These are phyloP conservation scores for Mesitornis unicolor DNA, from an alignment of 2,113 vertebrate species.

Conservation along the genomic window DNA sequence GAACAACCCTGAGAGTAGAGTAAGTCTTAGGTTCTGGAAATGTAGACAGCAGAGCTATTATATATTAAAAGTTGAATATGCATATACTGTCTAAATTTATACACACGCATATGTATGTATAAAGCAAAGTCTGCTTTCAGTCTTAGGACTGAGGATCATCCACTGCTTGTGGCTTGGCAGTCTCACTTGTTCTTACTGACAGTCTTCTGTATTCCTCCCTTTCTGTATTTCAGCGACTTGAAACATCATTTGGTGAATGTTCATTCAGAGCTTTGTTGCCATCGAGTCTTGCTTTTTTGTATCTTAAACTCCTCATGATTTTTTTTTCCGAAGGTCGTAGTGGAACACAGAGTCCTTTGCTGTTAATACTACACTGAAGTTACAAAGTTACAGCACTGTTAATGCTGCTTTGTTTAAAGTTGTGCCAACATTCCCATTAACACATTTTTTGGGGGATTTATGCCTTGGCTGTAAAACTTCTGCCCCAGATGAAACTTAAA, in stretches of 20 bases:
- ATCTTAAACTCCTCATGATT: neutral
- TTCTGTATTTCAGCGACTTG: neutral
- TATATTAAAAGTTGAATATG: neutral
- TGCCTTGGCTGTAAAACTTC: neutral
- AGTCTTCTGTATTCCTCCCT: neutral
- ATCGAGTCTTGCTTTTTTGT: neutral
- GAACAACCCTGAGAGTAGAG: neutral
- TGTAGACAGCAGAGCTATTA: neutral
- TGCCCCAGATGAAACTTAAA: neutral
- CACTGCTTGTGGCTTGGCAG: neutral
- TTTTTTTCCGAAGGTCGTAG: neutral
- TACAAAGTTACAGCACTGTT: neutral
- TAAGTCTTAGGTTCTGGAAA: neutral
- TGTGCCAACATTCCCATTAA: neutral
- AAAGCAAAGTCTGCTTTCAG: neutral
- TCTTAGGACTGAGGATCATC: neutral
- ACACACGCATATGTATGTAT: no score
- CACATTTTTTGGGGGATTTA: neutral
- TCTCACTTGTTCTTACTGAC: neutral
- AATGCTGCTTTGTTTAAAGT: neutral
- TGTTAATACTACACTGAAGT: neutral
- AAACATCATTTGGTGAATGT: neutral
- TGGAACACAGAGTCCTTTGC: neutral
- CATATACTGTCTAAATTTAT: neutral
- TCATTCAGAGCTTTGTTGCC: neutral